A percentile compares a stretch with the other conserved stretches of the same genome.
Evolutionary conservation across 2,888 invertebrate species (phyloP).

Genomic region (Papilio demoleus): DNA sequence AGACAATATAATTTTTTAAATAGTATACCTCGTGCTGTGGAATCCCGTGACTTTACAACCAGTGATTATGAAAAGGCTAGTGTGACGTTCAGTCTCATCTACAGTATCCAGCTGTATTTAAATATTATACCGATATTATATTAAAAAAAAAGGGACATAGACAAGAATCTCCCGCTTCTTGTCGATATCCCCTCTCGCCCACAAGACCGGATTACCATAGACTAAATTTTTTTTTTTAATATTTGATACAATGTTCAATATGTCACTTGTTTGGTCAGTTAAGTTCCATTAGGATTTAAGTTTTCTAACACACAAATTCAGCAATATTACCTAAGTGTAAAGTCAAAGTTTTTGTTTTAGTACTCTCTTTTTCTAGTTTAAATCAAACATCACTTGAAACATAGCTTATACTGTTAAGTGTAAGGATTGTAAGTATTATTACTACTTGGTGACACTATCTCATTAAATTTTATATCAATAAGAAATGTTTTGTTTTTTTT

Average conservation of each 20-base stretch:
- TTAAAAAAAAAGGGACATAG: too few relatives aligned
- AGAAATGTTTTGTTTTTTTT: not conserved
- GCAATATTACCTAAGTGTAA: not conserved
- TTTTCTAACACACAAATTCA: not conserved
- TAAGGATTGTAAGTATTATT: conserved; percentile 3
- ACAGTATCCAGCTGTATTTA: too few relatives aligned
- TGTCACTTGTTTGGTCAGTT: conserved; percentile 4
- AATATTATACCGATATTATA: too few relatives aligned
- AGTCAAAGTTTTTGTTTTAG: not conserved
- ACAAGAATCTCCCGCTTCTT: too few relatives aligned
- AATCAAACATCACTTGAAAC: not conserved
- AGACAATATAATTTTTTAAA: too few relatives aligned
- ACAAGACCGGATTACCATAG: too few relatives aligned
- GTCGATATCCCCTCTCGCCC: too few relatives aligned
- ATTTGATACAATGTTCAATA: not conserved
- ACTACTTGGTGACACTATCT: conserved; percentile 18
- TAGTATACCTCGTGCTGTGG: too few relatives aligned
- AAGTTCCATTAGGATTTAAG: conserved; percentile 5
- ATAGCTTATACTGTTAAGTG: not conserved
- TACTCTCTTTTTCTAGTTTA: not conserved
- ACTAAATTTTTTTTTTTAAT: not conserved
- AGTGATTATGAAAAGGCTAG: too few relatives aligned
- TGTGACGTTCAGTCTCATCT: too few relatives aligned
- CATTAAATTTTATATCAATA: conserved; percentile 14
- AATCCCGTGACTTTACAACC: too few relatives aligned